Conservation (phyloP, 2,113 vertebrate genomes). For the Herpetotheres cachinnans region DNA sequence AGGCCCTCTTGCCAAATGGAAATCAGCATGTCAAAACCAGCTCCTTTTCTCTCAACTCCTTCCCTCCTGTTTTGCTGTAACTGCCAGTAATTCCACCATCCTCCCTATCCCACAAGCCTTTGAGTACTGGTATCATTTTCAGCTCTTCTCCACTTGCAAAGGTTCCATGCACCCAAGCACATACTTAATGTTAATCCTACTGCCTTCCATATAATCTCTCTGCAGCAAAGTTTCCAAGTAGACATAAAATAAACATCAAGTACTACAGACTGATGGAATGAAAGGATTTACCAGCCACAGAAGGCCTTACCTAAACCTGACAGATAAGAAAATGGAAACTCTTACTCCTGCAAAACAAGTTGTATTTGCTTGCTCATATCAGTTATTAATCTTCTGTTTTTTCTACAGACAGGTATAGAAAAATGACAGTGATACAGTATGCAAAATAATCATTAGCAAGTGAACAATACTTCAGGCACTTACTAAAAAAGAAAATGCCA, state of each 20-base stretch:
- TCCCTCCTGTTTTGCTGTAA: neutral
- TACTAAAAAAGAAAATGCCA: neutral
- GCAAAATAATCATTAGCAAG: neutral
- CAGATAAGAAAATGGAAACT: neutral
- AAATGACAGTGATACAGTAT: neutral
- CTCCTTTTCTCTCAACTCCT: neutral
- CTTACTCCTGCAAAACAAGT: neutral
- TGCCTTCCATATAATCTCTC: neutral
- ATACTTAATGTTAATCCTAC: neutral
- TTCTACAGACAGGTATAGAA: neutral
- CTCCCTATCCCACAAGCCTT: neutral
- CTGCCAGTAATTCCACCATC: neutral
- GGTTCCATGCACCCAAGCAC: neutral
- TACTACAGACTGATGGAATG: neutral
- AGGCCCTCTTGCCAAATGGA: slow-evolving; percentile 8
- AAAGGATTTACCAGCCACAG: neutral
- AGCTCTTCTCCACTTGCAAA: neutral
- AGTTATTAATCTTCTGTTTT: neutral
- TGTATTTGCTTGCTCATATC: neutral
- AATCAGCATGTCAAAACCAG: neutral
- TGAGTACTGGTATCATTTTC: neutral
- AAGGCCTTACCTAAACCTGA: neutral
- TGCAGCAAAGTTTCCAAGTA: neutral
- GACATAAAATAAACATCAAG: neutral
- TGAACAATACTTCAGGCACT: neutral